Evolutionary conservation across 2,113 vertebrate species (phyloP).

Genomic region (Sinocyclocheilus grahami): DNA sequence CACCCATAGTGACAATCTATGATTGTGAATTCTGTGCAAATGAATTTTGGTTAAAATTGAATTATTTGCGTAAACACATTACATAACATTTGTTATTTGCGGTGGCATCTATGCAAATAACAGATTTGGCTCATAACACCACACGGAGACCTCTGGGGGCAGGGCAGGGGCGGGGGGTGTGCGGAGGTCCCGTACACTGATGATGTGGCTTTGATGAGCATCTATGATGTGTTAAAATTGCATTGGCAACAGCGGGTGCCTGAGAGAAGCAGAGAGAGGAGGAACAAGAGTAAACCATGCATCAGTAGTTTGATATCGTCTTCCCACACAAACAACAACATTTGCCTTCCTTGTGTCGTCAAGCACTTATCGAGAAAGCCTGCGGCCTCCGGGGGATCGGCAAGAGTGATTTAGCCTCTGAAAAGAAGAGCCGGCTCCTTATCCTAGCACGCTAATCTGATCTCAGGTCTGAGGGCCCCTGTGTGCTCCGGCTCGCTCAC

Average conservation of each 20-base stretch:
- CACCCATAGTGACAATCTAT: not conserved
- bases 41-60: not conserved
- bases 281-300: conserved; percentile 6
- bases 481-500: not conserved
- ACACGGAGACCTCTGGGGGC: not conserved
- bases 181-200: not conserved
- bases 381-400: conserved; percentile 12
- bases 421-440: conserved; percentile 13
- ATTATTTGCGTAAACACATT: not conserved
- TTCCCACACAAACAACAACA: conserved; percentile 32
- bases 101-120: not conserved
- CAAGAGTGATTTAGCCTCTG: conserved; percentile 20
- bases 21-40: not conserved
- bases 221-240: not conserved
- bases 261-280: not conserved
- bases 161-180: too few relatives aligned
- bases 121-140: not conserved
- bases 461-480: conserved; percentile 29
- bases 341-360: conserved; percentile 2
- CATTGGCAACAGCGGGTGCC: not conserved
- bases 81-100: not conserved
- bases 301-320: conserved; percentile 15
- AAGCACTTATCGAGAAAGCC: conserved; percentile 29
- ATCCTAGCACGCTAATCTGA: conserved; percentile 40
- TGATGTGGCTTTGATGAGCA: not conserved